phyloP scores from a whole-genome alignment of 1,140 invertebrate species.

The Armadillidium nasatum region DNA sequence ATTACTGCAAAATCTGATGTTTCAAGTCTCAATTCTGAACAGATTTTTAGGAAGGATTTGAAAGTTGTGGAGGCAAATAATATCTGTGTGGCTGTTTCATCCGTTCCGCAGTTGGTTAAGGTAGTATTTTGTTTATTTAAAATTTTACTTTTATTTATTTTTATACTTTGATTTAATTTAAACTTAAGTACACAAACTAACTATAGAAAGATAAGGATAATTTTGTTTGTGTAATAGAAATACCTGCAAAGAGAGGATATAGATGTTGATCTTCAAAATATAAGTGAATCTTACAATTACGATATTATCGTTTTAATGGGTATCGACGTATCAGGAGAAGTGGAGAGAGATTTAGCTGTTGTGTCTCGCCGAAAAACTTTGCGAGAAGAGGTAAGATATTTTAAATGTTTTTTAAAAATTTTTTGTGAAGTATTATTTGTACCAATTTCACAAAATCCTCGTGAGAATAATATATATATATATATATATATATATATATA shows the following conservation, averaged over 20 bases:
- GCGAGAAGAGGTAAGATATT: not conserved
- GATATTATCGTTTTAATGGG: not conserved
- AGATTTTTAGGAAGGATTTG: no score
- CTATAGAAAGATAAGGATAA: not conserved
- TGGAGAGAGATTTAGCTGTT: not conserved
- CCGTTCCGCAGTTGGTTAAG: no score
- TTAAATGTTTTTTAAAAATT: no score
- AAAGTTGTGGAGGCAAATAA: no score
- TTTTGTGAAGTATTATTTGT: no score
- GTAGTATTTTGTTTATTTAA: not conserved
- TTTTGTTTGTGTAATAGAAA: not conserved
- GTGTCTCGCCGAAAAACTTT: not conserved
- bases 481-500: no score
- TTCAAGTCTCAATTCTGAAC: not conserved
- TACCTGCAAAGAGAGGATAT: not conserved
- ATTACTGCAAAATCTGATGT: no score
- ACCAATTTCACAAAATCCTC: no score
- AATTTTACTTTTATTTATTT: not conserved
- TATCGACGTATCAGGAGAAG: not conserved
- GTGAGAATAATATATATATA: no score
- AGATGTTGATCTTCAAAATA: not conserved
- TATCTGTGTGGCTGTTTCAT: no score
- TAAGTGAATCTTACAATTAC: not conserved
- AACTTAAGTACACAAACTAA: not conserved
- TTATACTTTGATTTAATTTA: not conserved